Conservation (phyloP, 2,888 invertebrate species). For the Tachina lurida region DNA sequence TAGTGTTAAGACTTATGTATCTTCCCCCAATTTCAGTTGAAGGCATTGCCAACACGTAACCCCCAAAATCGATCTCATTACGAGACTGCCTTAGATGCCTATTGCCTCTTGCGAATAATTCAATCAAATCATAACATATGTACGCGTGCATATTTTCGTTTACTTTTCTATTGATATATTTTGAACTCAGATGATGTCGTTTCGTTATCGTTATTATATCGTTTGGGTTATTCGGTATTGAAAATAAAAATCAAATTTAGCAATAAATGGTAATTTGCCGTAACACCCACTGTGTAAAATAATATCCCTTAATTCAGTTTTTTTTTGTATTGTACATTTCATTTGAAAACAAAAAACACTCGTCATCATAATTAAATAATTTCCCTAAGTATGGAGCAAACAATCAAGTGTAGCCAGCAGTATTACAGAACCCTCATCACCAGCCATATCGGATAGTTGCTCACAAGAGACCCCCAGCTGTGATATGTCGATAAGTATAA, state of each 20-base stretch:
- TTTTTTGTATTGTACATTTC: conserved; percentile 44
- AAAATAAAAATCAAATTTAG: background rate
- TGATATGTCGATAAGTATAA: conserved; percentile 86
- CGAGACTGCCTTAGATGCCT: no score
- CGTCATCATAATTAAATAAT: background rate
- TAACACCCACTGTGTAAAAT: background rate
- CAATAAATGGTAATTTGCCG: conserved; percentile 21
- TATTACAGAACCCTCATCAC: conserved; percentile 92
- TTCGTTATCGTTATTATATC: background rate
- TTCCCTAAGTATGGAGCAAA: conserved; percentile 89
- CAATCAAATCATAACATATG: no score
- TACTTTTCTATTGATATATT: no score
- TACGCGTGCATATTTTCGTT: no score
- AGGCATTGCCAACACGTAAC: no score
- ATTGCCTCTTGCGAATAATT: no score
- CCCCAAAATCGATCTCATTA: no score
- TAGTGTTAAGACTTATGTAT: no score
- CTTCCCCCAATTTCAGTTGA: no score
- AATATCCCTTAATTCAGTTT: conserved; percentile 14
- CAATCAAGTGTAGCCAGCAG: conserved; percentile 89
- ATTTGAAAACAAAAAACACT: conserved; percentile 16
- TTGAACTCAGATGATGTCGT: no score
- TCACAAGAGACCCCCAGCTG: conserved; percentile 84
- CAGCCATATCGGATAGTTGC: conserved; percentile 86
- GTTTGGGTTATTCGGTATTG: background rate